phyloP scores from a whole-genome alignment of 2,113 vertebrate species.

The Myotis brandtii region DNA sequence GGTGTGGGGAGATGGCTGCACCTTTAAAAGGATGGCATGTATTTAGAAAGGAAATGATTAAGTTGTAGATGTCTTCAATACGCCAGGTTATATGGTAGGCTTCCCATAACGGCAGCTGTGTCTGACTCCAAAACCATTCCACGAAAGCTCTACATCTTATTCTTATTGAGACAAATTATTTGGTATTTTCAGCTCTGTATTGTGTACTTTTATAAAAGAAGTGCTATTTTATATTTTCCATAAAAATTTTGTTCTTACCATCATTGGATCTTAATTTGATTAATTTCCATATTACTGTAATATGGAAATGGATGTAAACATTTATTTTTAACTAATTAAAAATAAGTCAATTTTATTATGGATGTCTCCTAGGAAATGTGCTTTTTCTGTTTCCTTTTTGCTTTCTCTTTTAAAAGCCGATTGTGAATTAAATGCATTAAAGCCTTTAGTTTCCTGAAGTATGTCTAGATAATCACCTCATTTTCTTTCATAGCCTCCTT shows the following conservation, averaged over 20 bases:
- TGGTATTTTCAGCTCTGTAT: not conserved
- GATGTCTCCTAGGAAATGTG: slow-evolving; percentile 12
- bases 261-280: not conserved
- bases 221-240: not conserved
- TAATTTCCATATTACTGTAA: slow-evolving; percentile 7
- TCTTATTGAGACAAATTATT: not conserved
- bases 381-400: not conserved
- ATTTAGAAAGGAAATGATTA: not conserved
- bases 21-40: not conserved
- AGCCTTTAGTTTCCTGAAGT: slow-evolving; percentile 44
- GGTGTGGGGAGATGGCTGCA: not conserved
- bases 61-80: not conserved
- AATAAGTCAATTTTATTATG: slow-evolving; percentile 20
- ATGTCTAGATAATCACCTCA: not conserved
- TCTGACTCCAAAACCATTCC: not conserved
- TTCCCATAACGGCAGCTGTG: not conserved
- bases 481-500: slow-evolving; percentile 36
- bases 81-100: not conserved
- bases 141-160: not conserved
- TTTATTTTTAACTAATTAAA: slow-evolving; percentile 25
- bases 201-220: not conserved
- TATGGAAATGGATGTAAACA: not conserved
- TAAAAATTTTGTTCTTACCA: not conserved
- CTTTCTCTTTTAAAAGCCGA: not conserved
- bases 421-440: slow-evolving; percentile 58